These are phyloP conservation scores for Hypanus sabinus DNA, from an alignment of 2,113 vertebrate genomes.

Conservation along the genomic window DNA sequence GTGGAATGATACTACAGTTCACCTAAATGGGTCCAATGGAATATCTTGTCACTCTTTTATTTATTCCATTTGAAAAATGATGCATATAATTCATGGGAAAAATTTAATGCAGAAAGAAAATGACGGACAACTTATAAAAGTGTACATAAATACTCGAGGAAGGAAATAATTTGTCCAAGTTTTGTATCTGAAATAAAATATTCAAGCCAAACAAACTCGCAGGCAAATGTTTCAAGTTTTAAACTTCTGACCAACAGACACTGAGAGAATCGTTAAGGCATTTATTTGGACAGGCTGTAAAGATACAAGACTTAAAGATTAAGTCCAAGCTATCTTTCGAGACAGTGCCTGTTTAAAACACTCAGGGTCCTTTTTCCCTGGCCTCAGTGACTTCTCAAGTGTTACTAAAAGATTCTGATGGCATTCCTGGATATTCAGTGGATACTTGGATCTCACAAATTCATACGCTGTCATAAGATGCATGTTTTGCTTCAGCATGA, in stretches of 20 bases:
- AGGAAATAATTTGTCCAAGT: background rate
- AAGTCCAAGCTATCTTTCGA: slow-evolving; percentile 65
- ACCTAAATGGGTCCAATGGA: too few relatives aligned
- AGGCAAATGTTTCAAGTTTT: background rate
- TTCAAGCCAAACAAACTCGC: slow-evolving; percentile 7
- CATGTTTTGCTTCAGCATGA: slow-evolving; percentile 69
- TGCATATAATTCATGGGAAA: background rate
- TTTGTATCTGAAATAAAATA: slow-evolving; percentile 13
- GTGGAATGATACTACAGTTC: too few relatives aligned
- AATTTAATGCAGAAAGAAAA: slow-evolving; percentile 16
- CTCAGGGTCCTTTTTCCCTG: slow-evolving; percentile 50
- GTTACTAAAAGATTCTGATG: slow-evolving; percentile 65
- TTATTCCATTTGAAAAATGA: slow-evolving; percentile 13
- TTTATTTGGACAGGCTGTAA: background rate
- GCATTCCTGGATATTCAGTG: slow-evolving; percentile 59
- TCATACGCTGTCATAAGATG: slow-evolving; percentile 65
- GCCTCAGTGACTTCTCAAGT: slow-evolving; percentile 62
- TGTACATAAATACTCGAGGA: background rate
- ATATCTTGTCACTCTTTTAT: too few relatives aligned
- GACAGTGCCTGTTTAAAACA: slow-evolving; percentile 66
- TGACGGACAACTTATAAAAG: background rate
- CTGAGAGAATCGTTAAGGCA: slow-evolving; percentile 28
- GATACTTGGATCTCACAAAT: slow-evolving; percentile 58
- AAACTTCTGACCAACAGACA: background rate
- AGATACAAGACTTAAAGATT: slow-evolving; percentile 37